These are phyloP conservation scores for Laticauda laticaudata DNA, from an alignment of 2,113 vertebrate genomes.

Conservation along the genomic window DNA sequence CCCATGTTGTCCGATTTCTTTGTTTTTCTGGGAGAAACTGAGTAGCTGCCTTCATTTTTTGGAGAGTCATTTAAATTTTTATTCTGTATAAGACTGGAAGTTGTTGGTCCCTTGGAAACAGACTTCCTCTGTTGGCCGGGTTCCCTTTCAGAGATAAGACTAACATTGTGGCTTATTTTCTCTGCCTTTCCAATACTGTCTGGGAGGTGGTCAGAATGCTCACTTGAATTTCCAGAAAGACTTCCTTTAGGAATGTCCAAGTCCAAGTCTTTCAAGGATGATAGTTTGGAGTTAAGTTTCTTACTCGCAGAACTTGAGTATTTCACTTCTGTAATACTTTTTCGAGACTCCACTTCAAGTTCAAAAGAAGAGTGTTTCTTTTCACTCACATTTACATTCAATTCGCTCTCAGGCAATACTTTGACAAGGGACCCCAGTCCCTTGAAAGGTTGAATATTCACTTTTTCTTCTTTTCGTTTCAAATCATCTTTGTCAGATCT, in stretches of 20 bases:
- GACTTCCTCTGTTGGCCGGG: neutral
- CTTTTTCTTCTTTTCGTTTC: slow-evolving; percentile 29
- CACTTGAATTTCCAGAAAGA: neutral
- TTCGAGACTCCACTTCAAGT: rapidly evolving
- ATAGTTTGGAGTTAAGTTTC: slow-evolving; percentile 3
- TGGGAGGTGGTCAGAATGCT: neutral
- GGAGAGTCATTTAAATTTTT: neutral
- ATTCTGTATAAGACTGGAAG: neutral
- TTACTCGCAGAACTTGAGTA: neutral
- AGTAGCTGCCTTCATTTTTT: slow-evolving; percentile 17
- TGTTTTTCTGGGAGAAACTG: neutral
- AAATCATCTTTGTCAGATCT: slow-evolving; percentile 61
- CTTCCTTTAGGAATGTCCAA: neutral
- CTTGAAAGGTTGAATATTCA: slow-evolving; percentile 78
- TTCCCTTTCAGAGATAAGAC: neutral
- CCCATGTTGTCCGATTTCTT: slow-evolving; percentile 1
- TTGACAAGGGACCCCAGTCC: slow-evolving; percentile 72
- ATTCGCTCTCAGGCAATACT: slow-evolving; percentile 13
- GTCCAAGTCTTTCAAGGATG: slow-evolving; percentile 33
- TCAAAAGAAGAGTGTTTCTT: slow-evolving; percentile 15
- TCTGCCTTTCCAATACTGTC: neutral
- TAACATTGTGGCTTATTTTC: neutral
- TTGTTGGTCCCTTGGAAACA: slow-evolving; percentile 15
- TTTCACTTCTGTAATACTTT: neutral
- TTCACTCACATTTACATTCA: neutral